Base-by-base conservation (phyloP, 2,797 vertebrate genomes). In the Lepidocolaptes lacrymiger region DNA sequence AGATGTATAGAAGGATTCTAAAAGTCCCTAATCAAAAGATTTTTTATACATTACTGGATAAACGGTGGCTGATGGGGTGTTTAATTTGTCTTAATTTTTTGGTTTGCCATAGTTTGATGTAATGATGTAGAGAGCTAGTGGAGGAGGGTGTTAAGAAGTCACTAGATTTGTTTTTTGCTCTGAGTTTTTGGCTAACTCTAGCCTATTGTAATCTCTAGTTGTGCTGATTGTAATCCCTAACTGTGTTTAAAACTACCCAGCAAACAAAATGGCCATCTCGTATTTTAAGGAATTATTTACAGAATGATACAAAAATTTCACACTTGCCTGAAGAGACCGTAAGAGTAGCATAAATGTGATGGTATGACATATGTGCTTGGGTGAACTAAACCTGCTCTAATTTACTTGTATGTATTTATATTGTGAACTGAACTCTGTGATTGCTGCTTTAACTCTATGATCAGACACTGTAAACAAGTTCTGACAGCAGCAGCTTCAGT, bases 1-100 rank as follows among this genome's bases (percentile, higher is more conserved):
- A 55, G 22, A 43, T 43, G 28, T 44, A 24, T 18, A 44, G 43
- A 63, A 43, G 21, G 10, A 44, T 44, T 44, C 30, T 63, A 44
- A 32, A 64, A 44, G 23, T 64, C 15, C 22, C 15, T 12, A 22
- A 22, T 32, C 20, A 32, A 32, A 63, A 46, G 16, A 26, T 74
- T 88, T 5, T 15, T 83, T 64, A 48, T 9, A 48, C 2, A 6
- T 44, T 37, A 44, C 7, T 48, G 28, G 18, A 76, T 32, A 77
- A 85, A 89, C 52, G 3, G 14, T 11, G 16, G 2, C 32, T 20
- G 17, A 4, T 5, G 3, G 39, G 3, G 3, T 41, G 2, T 11
- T 82, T 89, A 0, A 1, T 88, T 43, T 75, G 3, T 27, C 27
- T 81, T 52, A 18, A 4, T 27, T 48, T 32, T 67, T 73, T 34